phyloP scores from a whole-genome alignment of 1,140 invertebrate species.

The Pseudobourletiella spinata region DNA sequence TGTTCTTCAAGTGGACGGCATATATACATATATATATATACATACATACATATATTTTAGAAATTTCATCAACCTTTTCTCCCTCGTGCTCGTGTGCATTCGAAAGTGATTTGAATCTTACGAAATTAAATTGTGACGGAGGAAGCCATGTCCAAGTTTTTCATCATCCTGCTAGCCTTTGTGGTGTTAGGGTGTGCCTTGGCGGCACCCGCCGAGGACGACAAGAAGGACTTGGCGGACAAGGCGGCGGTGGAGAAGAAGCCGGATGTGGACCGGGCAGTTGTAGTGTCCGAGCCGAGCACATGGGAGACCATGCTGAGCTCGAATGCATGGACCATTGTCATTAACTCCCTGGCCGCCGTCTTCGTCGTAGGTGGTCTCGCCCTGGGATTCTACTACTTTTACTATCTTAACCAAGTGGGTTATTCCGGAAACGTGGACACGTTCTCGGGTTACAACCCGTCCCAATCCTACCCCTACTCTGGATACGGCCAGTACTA shows the following conservation, averaged over 20 bases:
- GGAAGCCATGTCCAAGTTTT: slow-evolving; percentile 3
- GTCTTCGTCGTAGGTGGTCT: slow-evolving; percentile 21
- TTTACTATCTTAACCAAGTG: slow-evolving; percentile 14
- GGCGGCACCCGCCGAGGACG: slow-evolving; percentile 25
- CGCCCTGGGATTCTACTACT: slow-evolving; percentile 16
- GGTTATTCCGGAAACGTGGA: not conserved
- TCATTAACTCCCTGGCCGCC: not conserved
- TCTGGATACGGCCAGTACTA: slow-evolving; percentile 7
- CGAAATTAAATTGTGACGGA: no score
- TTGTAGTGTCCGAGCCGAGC: slow-evolving; percentile 13
- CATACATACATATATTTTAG: no score
- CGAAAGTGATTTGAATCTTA: no score
- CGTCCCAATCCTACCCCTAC: not conserved
- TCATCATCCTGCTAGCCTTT: not conserved
- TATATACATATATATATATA: no score
- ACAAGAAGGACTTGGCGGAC: not conserved
- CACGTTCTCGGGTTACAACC: not conserved
- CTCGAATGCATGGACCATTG: slow-evolving; percentile 12
- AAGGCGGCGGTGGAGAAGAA: not conserved
- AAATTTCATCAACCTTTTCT: no score
- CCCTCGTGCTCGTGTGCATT: no score
- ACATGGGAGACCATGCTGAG: not conserved
- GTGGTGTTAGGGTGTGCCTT: slow-evolving; percentile 19
- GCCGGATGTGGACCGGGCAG: not conserved
- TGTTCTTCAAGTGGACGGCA: no score